A percentile compares a stretch with the other conserved stretches of the same genome.
These are phyloP conservation scores for Lathamus discolor DNA, from an alignment of 2,113 vertebrate genomes.

Conservation along the genomic window DNA sequence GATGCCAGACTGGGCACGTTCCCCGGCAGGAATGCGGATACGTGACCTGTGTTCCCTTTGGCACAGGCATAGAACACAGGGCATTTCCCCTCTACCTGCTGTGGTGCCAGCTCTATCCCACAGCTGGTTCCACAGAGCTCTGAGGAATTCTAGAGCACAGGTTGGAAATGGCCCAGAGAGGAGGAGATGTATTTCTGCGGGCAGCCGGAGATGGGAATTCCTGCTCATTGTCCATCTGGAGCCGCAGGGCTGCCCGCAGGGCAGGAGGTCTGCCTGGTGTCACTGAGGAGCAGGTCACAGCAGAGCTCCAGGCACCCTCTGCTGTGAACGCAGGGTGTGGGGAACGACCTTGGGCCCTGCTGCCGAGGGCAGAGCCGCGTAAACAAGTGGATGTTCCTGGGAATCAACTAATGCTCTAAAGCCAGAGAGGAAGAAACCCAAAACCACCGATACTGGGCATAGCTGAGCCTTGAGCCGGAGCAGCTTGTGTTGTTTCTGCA, in stretches of 20 bases:
- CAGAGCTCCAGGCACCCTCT: fast-evolving
- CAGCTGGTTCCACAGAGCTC: background rate
- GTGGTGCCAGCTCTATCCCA: fast-evolving
- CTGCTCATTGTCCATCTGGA: fast-evolving
- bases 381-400: background rate
- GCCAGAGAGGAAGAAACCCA: constrained; percentile 1
- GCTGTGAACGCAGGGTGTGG: background rate
- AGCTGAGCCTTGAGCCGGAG: background rate
- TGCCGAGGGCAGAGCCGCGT: background rate
- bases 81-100: background rate
- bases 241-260: background rate
- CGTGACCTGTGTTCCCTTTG: background rate
- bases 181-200: fast-evolving
- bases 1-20: background rate
- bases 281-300: background rate
- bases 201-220: background rate
- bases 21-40: background rate
- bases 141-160: fast-evolving
- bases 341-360: constrained; percentile 5
- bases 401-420: background rate
- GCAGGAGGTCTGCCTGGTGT: background rate
- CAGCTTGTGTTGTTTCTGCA: background rate
- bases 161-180: background rate
- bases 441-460: background rate
- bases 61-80: no score